Percentiles rank a stretch among this genome's conserved stretches.
Evolutionary conservation across 2,888 invertebrate species (phyloP).

Genomic region (Ormyrus rosae): DNA sequence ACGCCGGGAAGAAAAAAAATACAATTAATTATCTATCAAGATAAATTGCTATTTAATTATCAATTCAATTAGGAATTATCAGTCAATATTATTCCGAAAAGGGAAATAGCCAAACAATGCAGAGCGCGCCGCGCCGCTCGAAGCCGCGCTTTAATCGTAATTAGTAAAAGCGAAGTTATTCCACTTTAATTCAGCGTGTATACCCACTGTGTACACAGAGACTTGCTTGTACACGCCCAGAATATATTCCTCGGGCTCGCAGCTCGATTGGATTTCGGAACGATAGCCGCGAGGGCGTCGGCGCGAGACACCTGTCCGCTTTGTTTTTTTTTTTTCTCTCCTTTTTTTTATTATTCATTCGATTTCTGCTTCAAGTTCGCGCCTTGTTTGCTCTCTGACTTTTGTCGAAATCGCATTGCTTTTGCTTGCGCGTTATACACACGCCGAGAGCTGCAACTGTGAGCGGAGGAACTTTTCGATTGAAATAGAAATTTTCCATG

Average conservation of each 20-base stretch:
- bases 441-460: background rate
- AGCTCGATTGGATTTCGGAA: constrained; percentile 35
- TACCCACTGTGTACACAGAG: background rate
- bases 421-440: background rate
- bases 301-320: constrained; percentile 31
- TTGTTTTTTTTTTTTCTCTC: background rate
- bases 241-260: constrained; percentile 25
- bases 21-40: too few relatives aligned
- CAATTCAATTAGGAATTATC: constrained; percentile 13
- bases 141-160: background rate
- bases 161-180: constrained; percentile 24
- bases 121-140: too few relatives aligned
- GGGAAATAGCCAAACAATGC: background rate
- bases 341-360: too few relatives aligned
- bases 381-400: constrained; percentile 4
- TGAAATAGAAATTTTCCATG: background rate
- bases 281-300: constrained; percentile 30
- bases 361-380: too few relatives aligned
- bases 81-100: background rate
- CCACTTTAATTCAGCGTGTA: constrained; percentile 6
- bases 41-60: too few relatives aligned
- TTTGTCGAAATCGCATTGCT: constrained; percentile 1
- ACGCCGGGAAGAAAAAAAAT: too few relatives aligned
- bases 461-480: constrained; percentile 7
- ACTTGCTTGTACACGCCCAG: background rate